Evolutionary conservation across 92 coral and sea anemone genomes (phyloP).

Genomic region (Heliopora coerulea): DNA sequence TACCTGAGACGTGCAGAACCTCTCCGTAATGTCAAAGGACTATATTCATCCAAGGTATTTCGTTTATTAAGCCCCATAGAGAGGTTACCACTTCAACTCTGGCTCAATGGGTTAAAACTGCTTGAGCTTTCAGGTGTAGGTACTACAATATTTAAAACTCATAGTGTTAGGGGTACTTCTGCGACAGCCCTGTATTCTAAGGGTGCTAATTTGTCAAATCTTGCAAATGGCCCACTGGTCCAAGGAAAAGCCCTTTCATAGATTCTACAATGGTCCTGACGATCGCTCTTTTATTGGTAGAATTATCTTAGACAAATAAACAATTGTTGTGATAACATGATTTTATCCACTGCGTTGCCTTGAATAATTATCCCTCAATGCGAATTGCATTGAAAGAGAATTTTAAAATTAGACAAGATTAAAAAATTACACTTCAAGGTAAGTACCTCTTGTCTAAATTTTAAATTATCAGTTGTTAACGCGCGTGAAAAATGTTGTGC

Average conservation of each 20-base stretch:
- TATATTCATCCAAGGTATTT: too few relatives aligned
- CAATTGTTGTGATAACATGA: background rate
- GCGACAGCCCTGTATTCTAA: constrained; percentile 19
- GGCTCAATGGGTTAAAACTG: constrained; percentile 55
- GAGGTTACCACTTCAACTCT: constrained; percentile 51
- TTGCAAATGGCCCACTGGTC: constrained; percentile 40
- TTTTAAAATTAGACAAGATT: constrained; percentile 52
- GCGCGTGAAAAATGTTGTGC: too few relatives aligned
- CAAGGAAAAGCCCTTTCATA: constrained; percentile 44
- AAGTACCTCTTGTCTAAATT: too few relatives aligned
- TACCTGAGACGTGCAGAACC: too few relatives aligned
- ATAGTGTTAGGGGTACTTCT: constrained; percentile 57
- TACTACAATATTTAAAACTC: constrained; percentile 48
- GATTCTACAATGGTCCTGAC: constrained; percentile 50
- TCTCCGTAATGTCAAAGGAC: too few relatives aligned
- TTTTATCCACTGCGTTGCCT: constrained; percentile 3
- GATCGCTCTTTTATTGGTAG: constrained; percentile 45
- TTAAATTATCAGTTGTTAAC: too few relatives aligned
- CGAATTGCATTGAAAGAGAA: constrained; percentile 60
- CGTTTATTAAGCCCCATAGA: constrained; percentile 52
- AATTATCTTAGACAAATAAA: background rate
- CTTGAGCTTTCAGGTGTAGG: constrained; percentile 52
- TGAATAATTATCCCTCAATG: constrained; percentile 66
- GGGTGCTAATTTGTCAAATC: constrained; percentile 48
- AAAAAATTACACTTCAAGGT: too few relatives aligned